Percentiles rank a stretch among this genome's conserved stretches.
These are phyloP conservation scores for Halcyon senegalensis DNA, from an alignment of 2,113 vertebrate species.

Conservation along the genomic window DNA sequence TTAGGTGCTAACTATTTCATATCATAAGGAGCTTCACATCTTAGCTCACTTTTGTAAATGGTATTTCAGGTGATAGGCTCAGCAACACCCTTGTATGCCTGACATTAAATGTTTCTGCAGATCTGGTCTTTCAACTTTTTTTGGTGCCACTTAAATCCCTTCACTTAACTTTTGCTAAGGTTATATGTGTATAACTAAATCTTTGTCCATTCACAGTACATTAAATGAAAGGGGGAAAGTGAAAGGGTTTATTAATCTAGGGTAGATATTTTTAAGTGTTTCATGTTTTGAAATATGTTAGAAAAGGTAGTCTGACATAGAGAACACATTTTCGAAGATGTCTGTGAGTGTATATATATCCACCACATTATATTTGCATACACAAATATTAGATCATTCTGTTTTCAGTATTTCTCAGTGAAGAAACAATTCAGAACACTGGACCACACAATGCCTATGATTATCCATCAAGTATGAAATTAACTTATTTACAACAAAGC, in stretches of 20 bases:
- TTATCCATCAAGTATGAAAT: neutral
- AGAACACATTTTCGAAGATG: neutral
- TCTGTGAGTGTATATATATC: neutral
- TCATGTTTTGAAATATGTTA: neutral
- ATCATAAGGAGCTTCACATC: neutral
- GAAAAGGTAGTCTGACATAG: neutral
- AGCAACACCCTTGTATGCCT: neutral
- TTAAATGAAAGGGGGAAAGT: neutral
- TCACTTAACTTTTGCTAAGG: neutral
- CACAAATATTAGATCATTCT: neutral
- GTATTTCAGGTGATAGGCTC: neutral
- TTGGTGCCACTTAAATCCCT: neutral
- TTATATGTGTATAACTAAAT: neutral
- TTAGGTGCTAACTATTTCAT: neutral
- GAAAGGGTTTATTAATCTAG: neutral
- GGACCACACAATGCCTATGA: neutral
- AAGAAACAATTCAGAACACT: neutral
- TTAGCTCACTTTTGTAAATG: neutral
- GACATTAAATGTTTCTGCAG: neutral
- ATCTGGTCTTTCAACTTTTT: neutral
- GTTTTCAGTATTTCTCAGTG: neutral
- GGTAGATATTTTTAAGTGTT: neutral
- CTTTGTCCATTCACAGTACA: neutral
- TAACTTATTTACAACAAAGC: neutral
- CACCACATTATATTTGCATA: neutral